These are phyloP conservation scores for Misgurnus anguillicaudatus DNA, from an alignment of 2,113 vertebrate genomes.

Conservation along the genomic window DNA sequence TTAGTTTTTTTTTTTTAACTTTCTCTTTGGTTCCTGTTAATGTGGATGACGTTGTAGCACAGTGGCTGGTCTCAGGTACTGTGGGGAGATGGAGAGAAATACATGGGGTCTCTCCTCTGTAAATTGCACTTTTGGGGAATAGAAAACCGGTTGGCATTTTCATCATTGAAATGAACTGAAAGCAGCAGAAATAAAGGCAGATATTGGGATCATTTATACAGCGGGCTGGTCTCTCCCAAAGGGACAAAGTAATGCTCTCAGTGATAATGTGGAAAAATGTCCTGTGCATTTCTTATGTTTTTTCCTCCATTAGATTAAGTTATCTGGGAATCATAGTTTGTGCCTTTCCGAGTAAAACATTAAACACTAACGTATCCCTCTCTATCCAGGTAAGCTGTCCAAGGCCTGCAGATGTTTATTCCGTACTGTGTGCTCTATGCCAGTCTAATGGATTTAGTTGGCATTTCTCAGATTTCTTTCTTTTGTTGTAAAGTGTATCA, in stretches of 20 bases:
- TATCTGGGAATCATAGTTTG: slow-evolving; percentile 59
- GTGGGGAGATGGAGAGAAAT: slow-evolving; percentile 53
- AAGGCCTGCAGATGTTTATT: slow-evolving; percentile 23
- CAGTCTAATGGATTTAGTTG: slow-evolving; percentile 28
- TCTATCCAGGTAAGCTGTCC: slow-evolving; percentile 34
- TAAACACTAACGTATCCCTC: slow-evolving; percentile 48
- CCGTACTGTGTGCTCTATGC: slow-evolving; percentile 30
- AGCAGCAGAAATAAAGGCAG: slow-evolving; percentile 42
- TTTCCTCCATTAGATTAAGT: slow-evolving; percentile 19
- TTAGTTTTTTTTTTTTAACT: slow-evolving; percentile 59
- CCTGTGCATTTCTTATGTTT: slow-evolving; percentile 25
- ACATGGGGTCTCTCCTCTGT: slow-evolving; percentile 48
- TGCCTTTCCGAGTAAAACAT: slow-evolving; percentile 60
- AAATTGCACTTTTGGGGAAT: slow-evolving; percentile 56
- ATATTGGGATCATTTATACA: slow-evolving; percentile 42
- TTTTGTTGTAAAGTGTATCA: slow-evolving; percentile 43
- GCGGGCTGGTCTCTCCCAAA: slow-evolving; percentile 43
- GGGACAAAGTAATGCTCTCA: slow-evolving; percentile 14
- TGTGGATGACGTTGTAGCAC: slow-evolving; percentile 57
- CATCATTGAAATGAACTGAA: slow-evolving; percentile 19
- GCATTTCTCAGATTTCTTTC: slow-evolving; percentile 39
- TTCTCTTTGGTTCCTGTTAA: slow-evolving; percentile 20
- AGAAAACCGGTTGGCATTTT: slow-evolving; percentile 34
- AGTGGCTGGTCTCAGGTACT: slow-evolving; percentile 62
- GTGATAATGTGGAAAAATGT: neutral